Evolutionary conservation across 2,888 invertebrate species (phyloP).

Genomic region (Diadegma fenestrale): DNA sequence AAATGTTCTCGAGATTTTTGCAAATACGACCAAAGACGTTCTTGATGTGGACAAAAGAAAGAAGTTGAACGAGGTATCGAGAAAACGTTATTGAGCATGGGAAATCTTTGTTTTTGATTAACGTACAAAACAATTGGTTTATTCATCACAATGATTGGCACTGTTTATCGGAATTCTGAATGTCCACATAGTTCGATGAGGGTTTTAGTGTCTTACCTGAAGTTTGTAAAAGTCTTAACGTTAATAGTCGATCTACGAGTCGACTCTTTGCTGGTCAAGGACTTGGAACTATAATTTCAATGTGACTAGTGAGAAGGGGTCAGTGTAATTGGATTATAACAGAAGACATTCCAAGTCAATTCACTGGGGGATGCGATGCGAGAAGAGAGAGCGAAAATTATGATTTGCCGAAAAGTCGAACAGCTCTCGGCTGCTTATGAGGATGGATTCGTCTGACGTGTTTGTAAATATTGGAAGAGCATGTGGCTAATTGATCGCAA

Average conservation of each 20-base stretch:
- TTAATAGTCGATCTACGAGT: background rate
- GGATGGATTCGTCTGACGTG: slow-evolving; percentile 63
- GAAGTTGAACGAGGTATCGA: background rate
- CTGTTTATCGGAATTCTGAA: background rate
- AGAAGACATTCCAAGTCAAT: background rate
- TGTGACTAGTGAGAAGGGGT: background rate
- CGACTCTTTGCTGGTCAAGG: background rate
- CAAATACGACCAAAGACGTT: background rate
- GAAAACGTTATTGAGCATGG: background rate
- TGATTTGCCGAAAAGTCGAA: slow-evolving; percentile 43
- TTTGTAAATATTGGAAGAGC: slow-evolving; percentile 62
- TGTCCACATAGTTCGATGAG: background rate
- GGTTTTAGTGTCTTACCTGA: background rate
- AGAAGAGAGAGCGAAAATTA: background rate
- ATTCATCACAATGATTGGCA: background rate
- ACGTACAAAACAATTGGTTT: background rate
- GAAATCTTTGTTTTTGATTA: background rate
- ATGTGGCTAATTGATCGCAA: slow-evolving; percentile 50
- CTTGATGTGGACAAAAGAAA: background rate
- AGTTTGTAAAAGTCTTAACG: background rate
- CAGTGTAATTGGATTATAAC: background rate
- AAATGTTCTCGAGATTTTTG: background rate
- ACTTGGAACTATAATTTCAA: background rate
- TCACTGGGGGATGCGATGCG: background rate
- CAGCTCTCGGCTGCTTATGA: slow-evolving; percentile 53